A percentile compares a stretch with the other conserved stretches of the same genome.
Evolutionary conservation across 2,797 vertebrate species (phyloP).

Genomic region (Cirrhinus molitorella): DNA sequence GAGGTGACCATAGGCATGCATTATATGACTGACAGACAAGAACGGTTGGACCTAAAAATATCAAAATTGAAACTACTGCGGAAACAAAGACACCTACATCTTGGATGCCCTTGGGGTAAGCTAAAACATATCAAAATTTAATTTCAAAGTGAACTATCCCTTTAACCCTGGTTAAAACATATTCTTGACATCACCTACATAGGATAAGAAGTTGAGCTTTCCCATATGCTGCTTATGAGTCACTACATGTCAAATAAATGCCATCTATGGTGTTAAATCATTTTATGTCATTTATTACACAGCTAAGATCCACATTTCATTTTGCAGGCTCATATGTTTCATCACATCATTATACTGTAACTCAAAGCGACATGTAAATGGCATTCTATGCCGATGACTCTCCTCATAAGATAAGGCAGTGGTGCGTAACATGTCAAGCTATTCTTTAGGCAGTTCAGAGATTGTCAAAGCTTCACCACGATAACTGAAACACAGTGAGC

Average conservation of each 20-base stretch:
- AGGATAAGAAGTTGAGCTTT: not conserved
- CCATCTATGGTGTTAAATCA: not conserved
- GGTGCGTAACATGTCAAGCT: conserved; percentile 3
- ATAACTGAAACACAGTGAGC: conserved; percentile 1
- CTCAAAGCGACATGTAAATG: not conserved
- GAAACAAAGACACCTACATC: too few species aligned
- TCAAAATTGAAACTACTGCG: too few species aligned
- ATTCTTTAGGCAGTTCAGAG: not conserved
- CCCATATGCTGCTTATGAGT: conserved; percentile 9
- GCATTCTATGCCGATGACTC: conserved; percentile 7
- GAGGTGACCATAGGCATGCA: too few species aligned
- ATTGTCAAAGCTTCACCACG: not conserved
- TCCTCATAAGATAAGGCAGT: not conserved
- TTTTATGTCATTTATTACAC: not conserved
- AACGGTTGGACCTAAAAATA: too few species aligned
- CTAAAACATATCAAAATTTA: too few species aligned
- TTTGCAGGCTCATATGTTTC: not conserved
- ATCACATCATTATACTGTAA: not conserved
- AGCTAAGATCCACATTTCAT: not conserved
- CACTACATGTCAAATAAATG: conserved; percentile 12
- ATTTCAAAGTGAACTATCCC: too few species aligned
- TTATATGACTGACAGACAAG: too few species aligned
- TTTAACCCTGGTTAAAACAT: conserved; percentile 17
- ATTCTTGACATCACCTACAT: conserved; percentile 11
- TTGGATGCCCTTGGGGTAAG: too few species aligned